These are phyloP conservation scores for Conus ventricosus DNA, from an alignment of 1,140 invertebrate species.

Conservation along the genomic window DNA sequence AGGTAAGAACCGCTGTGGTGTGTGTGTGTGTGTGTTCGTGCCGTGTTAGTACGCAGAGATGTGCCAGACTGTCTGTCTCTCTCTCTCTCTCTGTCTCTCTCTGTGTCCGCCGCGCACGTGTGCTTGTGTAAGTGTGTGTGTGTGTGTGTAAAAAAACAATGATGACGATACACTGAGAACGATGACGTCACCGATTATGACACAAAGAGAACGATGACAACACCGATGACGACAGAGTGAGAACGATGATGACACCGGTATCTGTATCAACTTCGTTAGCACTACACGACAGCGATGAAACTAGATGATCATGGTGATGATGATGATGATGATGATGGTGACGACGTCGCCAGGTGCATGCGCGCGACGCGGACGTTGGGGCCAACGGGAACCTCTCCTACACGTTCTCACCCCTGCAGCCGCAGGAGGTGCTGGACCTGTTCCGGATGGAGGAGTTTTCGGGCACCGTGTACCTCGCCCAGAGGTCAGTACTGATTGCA, in stretches of 20 bases:
- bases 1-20: not conserved
- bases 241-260: too few relatives aligned
- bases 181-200: too few relatives aligned
- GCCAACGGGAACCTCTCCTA: conserved; percentile 31
- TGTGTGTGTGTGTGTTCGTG: not conserved
- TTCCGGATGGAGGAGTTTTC: conserved; percentile 27
- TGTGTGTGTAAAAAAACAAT: too few relatives aligned
- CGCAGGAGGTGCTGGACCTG: conserved; percentile 24
- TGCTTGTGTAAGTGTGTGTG: too few relatives aligned
- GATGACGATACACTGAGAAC: too few relatives aligned
- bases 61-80: not conserved
- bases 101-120: not conserved
- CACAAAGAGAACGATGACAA: too few relatives aligned
- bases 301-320: not conserved
- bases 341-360: not conserved
- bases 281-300: too few relatives aligned
- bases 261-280: too few relatives aligned
- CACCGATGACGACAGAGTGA: too few relatives aligned
- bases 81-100: conserved; percentile 5
- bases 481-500: not conserved
- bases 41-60: too few relatives aligned
- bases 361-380: conserved; percentile 15
- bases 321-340: not conserved
- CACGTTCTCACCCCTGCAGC: conserved; percentile 27
- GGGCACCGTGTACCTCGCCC: conserved; percentile 27